phyloP scores from a whole-genome alignment of 2,797 vertebrate species.

The Enteromius anoplus region DNA sequence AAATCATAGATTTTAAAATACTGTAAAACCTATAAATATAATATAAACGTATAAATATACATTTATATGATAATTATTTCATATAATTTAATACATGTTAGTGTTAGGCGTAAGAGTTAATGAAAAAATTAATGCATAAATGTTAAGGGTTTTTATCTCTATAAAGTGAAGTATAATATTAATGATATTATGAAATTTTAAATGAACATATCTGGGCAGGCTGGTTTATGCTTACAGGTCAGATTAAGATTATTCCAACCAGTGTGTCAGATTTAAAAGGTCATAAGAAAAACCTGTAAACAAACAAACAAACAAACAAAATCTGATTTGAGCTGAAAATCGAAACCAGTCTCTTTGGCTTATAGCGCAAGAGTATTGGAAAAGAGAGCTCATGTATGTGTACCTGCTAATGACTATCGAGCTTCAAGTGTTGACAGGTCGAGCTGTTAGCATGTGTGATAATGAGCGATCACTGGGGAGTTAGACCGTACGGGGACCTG shows the following conservation, averaged over 20 bases:
- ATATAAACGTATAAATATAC: no score
- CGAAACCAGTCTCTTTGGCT: background rate
- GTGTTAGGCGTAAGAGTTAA: background rate
- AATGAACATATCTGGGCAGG: background rate
- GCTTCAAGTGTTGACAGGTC: constrained; percentile 60
- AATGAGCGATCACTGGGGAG: constrained; percentile 59
- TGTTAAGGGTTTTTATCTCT: background rate
- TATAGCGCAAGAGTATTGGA: background rate
- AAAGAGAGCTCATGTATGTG: constrained; percentile 24
- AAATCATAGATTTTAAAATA: background rate
- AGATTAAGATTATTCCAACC: background rate
- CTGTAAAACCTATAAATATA: background rate
- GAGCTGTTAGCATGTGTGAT: constrained; percentile 52
- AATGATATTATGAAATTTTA: background rate
- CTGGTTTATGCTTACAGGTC: background rate
- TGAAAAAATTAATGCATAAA: background rate
- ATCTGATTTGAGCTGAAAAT: background rate
- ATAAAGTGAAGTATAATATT: background rate
- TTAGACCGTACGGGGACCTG: constrained; percentile 36
- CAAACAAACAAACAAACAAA: background rate
- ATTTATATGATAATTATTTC: background rate
- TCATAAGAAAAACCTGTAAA: background rate
- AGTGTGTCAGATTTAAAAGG: constrained; percentile 1
- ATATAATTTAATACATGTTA: background rate
- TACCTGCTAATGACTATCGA: constrained; percentile 55